Base-by-base conservation (phyloP, 2,888 invertebrate species). In the Drosophila anomalata region DNA sequence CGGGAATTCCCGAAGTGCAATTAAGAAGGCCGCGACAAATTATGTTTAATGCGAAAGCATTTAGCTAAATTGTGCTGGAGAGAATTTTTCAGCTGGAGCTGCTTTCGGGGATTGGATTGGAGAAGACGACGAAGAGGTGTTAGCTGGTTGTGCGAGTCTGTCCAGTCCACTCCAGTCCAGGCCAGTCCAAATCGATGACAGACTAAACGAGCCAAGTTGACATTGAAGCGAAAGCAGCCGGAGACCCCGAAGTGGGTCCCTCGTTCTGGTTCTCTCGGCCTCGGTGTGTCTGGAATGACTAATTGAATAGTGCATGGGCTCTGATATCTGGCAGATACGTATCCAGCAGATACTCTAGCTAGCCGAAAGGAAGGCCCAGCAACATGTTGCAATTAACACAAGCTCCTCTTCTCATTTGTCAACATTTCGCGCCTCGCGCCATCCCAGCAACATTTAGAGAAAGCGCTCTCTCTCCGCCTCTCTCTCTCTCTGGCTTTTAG, bases 171-270 rank as follows among this genome's bases (percentile, higher is more conserved):
- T 41, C 41, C 41, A n/a, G 17, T 74, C 84, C 84, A 53, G 87
- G 81, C 81, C 76, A 77, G 85, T 87, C 85, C 76, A 76, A 77
- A 79, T 88, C 80, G 87, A 86, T 84, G 87, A 86, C 75, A 83
- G 76, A 61, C 76, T 62, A 72, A 78, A 73, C 57, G 72, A 68
- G 63, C 44, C 65, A 42, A 59, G 59, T 61, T 85, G 88, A 81
- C 88, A 87, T 85, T 87, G 86, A 81, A 87, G 88, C 82, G 82
- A 83, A 83, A 81, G 81, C 87, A 68, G 85, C 82, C 75, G 75
- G 79, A 88, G 73, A 17, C 17, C 17, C 17, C 17, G 17, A 73
- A 77, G 41, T 39, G 50, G 62, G 70, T 79, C 73, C 65, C 70
- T 66, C 47, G 41, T 42, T 42, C 41, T 22, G 44, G 20, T 22